These are phyloP conservation scores for Aepyceros melampus DNA, from an alignment of 2,113 vertebrate genomes.

Conservation along the genomic window DNA sequence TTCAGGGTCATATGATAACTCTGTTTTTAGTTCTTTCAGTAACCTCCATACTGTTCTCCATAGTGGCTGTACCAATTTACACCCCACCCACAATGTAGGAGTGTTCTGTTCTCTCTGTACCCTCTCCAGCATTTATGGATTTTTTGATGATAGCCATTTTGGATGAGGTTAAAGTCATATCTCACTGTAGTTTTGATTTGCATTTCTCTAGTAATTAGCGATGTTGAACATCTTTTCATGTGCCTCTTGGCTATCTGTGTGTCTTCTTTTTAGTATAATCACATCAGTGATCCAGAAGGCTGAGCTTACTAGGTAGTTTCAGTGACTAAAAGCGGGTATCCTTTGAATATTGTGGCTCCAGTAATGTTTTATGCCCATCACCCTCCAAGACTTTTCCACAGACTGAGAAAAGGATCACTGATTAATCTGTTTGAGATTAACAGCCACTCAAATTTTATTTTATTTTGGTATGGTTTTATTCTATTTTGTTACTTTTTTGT, in stretches of 20 bases:
- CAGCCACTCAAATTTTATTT: neutral
- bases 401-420: neutral
- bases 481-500: neutral
- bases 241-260: neutral
- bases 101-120: neutral
- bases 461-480: neutral
- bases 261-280: neutral
- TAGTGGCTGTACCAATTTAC: neutral
- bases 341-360: neutral
- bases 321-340: neutral
- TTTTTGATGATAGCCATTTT: neutral
- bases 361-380: neutral
- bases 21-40: neutral
- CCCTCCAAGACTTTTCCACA: neutral
- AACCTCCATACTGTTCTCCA: neutral
- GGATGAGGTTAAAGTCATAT: neutral
- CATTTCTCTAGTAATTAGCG: neutral
- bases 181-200: neutral
- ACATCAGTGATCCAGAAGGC: neutral
- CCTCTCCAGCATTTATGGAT: neutral
- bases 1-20: neutral
- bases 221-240: neutral
- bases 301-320: neutral
- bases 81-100: neutral
- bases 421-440: neutral